Percentiles rank a stretch among this genome's conserved stretches.
phyloP scores from a whole-genome alignment of 2,113 vertebrate genomes.

The Mus spicilegus region DNA sequence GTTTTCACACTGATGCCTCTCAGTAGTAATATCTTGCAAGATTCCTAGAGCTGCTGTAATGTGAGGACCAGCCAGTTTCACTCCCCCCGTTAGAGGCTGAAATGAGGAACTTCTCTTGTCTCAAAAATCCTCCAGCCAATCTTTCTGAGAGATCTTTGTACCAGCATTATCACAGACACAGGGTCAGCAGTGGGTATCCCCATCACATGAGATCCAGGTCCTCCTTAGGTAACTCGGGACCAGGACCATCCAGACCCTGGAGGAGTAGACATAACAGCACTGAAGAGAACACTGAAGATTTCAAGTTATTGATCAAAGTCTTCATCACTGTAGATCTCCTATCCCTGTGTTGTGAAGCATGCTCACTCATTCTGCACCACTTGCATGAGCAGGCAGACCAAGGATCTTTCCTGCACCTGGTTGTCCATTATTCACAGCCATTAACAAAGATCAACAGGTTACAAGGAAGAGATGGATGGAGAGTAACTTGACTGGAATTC shows the following conservation, averaged over 20 bases:
- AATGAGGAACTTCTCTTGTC: too few relatives aligned
- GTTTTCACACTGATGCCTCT: not conserved
- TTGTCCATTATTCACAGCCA: not conserved
- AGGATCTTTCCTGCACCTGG: not conserved
- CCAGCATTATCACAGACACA: not conserved
- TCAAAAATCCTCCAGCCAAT: too few relatives aligned
- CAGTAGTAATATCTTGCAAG: not conserved
- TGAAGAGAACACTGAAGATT: not conserved
- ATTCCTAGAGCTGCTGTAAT: not conserved
- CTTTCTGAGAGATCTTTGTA: not conserved
- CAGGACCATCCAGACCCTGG: too few relatives aligned
- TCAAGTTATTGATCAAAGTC: too few relatives aligned
- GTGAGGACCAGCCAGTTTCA: not conserved
- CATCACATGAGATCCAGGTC: not conserved
- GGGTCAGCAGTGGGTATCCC: not conserved
- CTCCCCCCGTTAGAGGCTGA: not conserved
- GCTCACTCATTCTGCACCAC: not conserved
- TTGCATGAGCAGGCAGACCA: rapidly evolving
- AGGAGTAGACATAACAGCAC: rapidly evolving
- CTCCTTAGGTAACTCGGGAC: too few relatives aligned
- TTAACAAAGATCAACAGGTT: not conserved
- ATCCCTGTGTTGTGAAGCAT: not conserved
- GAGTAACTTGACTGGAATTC: rapidly evolving
- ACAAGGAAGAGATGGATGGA: not conserved
- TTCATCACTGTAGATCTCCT: not conserved